A percentile compares a stretch with the other conserved stretches of the same genome.
Conservation (phyloP, 2,797 vertebrate genomes). For the Argentina silus region DNA sequence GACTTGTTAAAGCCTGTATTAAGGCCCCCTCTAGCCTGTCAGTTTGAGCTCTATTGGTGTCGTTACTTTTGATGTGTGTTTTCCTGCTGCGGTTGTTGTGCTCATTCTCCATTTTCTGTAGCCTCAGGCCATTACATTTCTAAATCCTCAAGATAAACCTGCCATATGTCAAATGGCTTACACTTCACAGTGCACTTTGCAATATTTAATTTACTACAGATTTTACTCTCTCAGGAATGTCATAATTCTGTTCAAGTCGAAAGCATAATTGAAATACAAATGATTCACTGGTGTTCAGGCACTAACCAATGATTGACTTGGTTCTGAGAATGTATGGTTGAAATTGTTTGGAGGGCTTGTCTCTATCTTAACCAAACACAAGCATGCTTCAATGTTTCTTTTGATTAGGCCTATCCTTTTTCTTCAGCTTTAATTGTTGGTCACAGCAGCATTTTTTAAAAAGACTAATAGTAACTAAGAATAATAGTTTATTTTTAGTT, state of each 20-base stretch:
- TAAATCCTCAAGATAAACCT: constrained; percentile 35
- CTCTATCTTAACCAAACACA: constrained; percentile 31
- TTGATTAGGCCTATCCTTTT: too few relatives aligned
- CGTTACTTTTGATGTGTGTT: constrained; percentile 17
- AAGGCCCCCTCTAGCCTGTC: constrained; percentile 34
- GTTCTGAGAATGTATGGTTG: background rate
- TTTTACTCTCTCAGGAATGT: background rate
- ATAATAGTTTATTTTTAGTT: too few relatives aligned
- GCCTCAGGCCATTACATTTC: constrained; percentile 12
- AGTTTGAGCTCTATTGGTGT: constrained; percentile 25
- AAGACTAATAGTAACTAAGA: too few relatives aligned
- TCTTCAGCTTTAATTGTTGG: too few relatives aligned
- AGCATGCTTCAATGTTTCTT: too few relatives aligned
- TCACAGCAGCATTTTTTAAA: too few relatives aligned
- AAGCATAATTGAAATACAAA: constrained; percentile 5
- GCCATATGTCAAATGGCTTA: constrained; percentile 20
- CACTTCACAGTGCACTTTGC: background rate
- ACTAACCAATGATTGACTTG: too few relatives aligned
- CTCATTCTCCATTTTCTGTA: constrained; percentile 30
- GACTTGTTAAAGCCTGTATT: constrained; percentile 32
- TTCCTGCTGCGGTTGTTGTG: constrained; percentile 29
- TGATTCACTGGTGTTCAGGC: background rate
- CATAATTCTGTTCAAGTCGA: background rate
- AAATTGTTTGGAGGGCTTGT: constrained; percentile 18
- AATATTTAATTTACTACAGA: background rate